Evolutionary conservation across 1,140 invertebrate species (phyloP).

Genomic region (Akabosia matsudoensis): DNA sequence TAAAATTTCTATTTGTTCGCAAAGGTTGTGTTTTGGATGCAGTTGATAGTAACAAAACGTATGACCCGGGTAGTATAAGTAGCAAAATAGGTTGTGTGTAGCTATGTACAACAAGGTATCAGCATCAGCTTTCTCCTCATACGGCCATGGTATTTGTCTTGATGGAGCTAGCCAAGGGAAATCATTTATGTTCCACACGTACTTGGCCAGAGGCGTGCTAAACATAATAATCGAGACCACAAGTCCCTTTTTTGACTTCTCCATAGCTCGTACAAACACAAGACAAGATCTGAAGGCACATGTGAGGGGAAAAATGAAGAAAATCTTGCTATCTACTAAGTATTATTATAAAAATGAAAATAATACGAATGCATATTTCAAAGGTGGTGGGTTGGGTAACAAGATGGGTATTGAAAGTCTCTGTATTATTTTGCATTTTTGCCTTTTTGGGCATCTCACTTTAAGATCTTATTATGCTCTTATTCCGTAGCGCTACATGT

Average conservation of each 20-base stretch:
- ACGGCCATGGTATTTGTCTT: constrained; percentile 18
- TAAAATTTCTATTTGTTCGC: not conserved
- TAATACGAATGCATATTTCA: no score
- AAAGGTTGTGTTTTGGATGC: not conserved
- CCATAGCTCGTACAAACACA: not conserved
- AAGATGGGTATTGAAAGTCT: no score
- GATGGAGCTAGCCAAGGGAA: constrained; percentile 20
- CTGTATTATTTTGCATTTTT: no score
- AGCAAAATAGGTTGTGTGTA: not conserved
- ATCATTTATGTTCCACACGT: constrained; percentile 25
- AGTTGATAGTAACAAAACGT: not conserved
- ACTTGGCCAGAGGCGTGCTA: constrained; percentile 16
- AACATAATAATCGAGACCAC: constrained; percentile 25
- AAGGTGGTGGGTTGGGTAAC: no score
- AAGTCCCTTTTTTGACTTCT: constrained; percentile 21
- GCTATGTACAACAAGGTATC: not conserved
- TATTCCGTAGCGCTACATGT: no score
- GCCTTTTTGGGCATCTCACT: no score
- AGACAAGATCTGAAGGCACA: not conserved
- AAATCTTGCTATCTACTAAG: not conserved
- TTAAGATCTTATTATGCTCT: no score
- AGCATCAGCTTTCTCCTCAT: not conserved
- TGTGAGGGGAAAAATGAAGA: not conserved
- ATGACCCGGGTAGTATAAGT: not conserved
- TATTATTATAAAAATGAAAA: no score